These are phyloP conservation scores for Agrilus mali DNA, from an alignment of 2,888 invertebrate genomes.

Conservation along the genomic window DNA sequence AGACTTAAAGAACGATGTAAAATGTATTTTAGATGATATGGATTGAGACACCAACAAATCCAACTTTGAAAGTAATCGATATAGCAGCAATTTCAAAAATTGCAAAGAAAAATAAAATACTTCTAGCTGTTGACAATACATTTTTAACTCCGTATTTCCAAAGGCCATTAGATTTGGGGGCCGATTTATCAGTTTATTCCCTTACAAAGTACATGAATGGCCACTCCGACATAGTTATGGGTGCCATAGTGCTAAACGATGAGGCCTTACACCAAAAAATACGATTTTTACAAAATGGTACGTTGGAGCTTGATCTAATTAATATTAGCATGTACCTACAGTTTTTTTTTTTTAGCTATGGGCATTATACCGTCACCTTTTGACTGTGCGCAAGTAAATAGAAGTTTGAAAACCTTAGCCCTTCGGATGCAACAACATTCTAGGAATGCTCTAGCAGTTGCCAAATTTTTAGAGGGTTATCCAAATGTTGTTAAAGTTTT, in stretches of 20 bases:
- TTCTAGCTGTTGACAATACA: constrained; percentile 17
- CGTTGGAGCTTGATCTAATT: constrained; percentile 7
- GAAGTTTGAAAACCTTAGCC: constrained; percentile 84
- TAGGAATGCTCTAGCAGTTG: constrained; percentile 62
- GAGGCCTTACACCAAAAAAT: constrained; percentile 35
- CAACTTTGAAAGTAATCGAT: constrained; percentile 69
- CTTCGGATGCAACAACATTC: constrained; percentile 83
- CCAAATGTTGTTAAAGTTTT: constrained; percentile 59
- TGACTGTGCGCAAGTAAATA: constrained; percentile 85
- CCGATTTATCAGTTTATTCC: constrained; percentile 20
- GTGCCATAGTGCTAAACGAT: constrained; percentile 14
- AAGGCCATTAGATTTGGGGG: constrained; percentile 20
- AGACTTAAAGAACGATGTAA: too few relatives aligned
- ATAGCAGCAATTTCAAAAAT: constrained; percentile 53
- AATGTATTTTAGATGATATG: constrained; percentile 65
- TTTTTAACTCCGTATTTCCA: constrained; percentile 17
- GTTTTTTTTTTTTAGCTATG: not conserved
- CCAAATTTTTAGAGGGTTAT: constrained; percentile 65
- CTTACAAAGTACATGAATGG: constrained; percentile 21
- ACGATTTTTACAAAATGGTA: constrained; percentile 42
- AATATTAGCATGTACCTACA: too few relatives aligned
- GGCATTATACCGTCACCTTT: constrained; percentile 85
- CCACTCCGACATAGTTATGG: constrained; percentile 20
- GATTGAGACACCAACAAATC: constrained; percentile 89
- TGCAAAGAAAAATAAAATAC: constrained; percentile 33